Evolutionary conservation across 2,888 invertebrate genomes (phyloP).

Genomic region (Drosophila formosana): DNA sequence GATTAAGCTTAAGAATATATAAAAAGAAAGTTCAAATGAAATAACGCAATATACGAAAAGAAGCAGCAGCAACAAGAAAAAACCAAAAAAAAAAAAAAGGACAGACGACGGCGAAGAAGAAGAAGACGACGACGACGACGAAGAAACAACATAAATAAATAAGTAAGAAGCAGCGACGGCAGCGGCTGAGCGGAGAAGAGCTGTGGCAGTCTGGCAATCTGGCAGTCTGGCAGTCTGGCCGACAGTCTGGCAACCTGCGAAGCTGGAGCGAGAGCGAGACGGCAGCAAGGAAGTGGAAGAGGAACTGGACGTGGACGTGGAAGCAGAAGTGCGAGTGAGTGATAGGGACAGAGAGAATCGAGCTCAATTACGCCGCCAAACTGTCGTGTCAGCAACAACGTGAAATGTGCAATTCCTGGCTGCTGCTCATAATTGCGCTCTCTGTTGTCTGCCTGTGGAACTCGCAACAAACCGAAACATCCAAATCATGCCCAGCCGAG

Average conservation of each 20-base stretch:
- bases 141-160: constrained; percentile 71
- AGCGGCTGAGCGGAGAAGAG: constrained; percentile 26
- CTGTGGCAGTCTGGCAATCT: constrained; percentile 28
- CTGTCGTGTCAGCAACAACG: constrained; percentile 82
- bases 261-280: constrained; percentile 11
- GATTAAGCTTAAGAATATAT: constrained; percentile 79
- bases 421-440: constrained; percentile 85
- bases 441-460: constrained; percentile 85
- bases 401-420: constrained; percentile 86
- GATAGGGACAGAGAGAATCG: constrained; percentile 67
- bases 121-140: not conserved
- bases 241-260: constrained; percentile 18
- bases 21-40: constrained; percentile 77
- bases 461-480: constrained; percentile 85
- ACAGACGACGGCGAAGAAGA: constrained; percentile 5
- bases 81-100: constrained; percentile 22
- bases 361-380: constrained; percentile 79
- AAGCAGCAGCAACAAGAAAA: constrained; percentile 17
- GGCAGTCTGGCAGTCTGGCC: constrained; percentile 6
- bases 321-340: too few species aligned
- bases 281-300: constrained; percentile 2
- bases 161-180: constrained; percentile 37
- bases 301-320: too few species aligned
- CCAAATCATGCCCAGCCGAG: constrained; percentile 91
- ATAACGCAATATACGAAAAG: constrained; percentile 73